These are phyloP conservation scores for Amphipoea lucens DNA, from an alignment of 2,888 invertebrate genomes.

Conservation along the genomic window DNA sequence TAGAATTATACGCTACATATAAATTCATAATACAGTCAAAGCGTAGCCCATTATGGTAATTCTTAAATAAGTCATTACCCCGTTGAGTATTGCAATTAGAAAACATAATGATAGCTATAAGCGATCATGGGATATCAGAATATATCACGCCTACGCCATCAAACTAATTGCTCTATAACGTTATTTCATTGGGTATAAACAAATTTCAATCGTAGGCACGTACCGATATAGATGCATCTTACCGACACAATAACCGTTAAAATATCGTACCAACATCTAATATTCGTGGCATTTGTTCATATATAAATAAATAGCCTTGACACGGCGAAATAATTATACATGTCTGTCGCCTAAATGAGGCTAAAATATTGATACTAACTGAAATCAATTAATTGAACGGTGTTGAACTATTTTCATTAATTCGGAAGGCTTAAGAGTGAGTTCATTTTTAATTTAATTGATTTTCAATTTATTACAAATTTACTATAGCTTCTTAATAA, in stretches of 20 bases:
- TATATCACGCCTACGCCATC: slow-evolving; percentile 74
- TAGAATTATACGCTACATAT: slow-evolving; percentile 62
- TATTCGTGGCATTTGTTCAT: slow-evolving; percentile 1
- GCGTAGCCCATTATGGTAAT: slow-evolving; percentile 65
- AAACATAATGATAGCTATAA: slow-evolving; percentile 66
- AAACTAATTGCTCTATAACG: slow-evolving; percentile 77
- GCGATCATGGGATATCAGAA: slow-evolving; percentile 58
- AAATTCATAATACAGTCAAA: slow-evolving; percentile 57
- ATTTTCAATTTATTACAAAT: neutral
- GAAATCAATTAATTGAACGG: slow-evolving; percentile 4
- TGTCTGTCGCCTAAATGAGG: slow-evolving; percentile 18
- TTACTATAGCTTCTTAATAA: neutral
- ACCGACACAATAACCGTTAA: slow-evolving; percentile 27
- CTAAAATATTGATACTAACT: slow-evolving; percentile 18
- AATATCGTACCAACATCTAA: slow-evolving; percentile 19
- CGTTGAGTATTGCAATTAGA: slow-evolving; percentile 65
- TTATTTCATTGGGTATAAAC: slow-evolving; percentile 61
- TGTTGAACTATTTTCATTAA: neutral
- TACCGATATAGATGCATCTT: slow-evolving; percentile 60
- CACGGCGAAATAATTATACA: slow-evolving; percentile 27
- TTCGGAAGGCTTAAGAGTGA: neutral
- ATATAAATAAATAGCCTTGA: slow-evolving; percentile 27
- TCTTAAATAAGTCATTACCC: slow-evolving; percentile 66
- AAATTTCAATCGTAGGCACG: slow-evolving; percentile 58
- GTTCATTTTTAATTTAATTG: neutral